Evolutionary conservation across 2,888 invertebrate genomes (phyloP).

Genomic region (Eulithis prunata): DNA sequence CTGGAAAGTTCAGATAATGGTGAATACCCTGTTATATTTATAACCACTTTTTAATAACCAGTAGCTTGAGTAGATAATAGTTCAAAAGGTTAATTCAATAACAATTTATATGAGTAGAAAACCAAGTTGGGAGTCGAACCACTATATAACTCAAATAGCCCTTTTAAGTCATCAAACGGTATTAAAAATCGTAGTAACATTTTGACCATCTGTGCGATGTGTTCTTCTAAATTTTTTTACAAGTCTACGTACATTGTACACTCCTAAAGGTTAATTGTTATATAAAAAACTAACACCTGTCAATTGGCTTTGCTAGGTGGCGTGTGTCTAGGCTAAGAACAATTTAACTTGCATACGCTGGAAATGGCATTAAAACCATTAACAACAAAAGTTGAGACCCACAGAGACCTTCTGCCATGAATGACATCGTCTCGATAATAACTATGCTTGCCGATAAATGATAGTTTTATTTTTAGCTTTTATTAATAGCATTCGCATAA

Average conservation of each 20-base stretch:
- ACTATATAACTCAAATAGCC: constrained; percentile 26
- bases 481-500: constrained; percentile 20
- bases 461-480: constrained; percentile 34
- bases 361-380: constrained; percentile 44
- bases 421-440: constrained; percentile 31
- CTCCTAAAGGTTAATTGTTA: constrained; percentile 53
- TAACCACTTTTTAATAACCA: constrained; percentile 15
- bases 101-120: neutral
- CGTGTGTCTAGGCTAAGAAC: constrained; percentile 39
- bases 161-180: constrained; percentile 25
- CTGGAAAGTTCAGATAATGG: constrained; percentile 19
- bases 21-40: neutral
- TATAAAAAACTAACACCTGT: constrained; percentile 51
- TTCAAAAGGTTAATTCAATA: constrained; percentile 34
- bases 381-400: constrained; percentile 35
- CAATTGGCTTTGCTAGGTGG: constrained; percentile 49
- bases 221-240: constrained; percentile 25
- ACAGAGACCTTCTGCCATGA: constrained; percentile 41
- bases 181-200: constrained; percentile 36
- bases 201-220: constrained; percentile 36
- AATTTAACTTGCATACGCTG: constrained; percentile 39
- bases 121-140: neutral
- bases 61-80: constrained; percentile 8
- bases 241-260: constrained; percentile 41
- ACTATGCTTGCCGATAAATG: constrained; percentile 32